Evolutionary conservation across 2,888 invertebrate species (phyloP).

Genomic region (Emmelina monodactyla): DNA sequence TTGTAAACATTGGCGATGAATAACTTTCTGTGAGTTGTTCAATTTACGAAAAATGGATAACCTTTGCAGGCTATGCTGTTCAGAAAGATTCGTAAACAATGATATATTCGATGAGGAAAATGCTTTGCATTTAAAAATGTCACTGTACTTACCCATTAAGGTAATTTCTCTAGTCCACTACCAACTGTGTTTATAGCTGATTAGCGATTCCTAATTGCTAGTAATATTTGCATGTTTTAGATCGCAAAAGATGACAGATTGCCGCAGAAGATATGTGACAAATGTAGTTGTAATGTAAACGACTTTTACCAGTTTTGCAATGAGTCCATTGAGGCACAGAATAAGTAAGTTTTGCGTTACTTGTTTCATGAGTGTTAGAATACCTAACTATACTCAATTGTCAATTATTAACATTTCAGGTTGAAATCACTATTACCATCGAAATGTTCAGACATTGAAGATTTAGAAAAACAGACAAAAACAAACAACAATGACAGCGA

Average conservation of each 20-base stretch:
- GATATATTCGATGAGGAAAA: constrained; percentile 75
- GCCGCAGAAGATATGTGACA: constrained; percentile 76
- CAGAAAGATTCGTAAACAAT: constrained; percentile 66
- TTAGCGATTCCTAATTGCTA: constrained; percentile 11
- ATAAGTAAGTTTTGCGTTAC: constrained; percentile 45
- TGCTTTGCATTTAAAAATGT: constrained; percentile 74
- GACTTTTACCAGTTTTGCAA: constrained; percentile 77
- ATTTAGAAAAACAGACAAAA: too few species aligned
- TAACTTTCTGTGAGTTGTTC: too few species aligned
- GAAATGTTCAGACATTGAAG: too few species aligned
- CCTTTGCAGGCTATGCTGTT: constrained; percentile 54
- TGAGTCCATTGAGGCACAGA: constrained; percentile 71
- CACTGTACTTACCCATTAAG: constrained; percentile 77
- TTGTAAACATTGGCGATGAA: too few species aligned
- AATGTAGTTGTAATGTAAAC: constrained; percentile 75
- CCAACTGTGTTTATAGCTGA: neutral
- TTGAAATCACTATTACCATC: too few species aligned
- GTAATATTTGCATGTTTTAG: constrained; percentile 43
- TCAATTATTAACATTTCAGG: too few species aligned
- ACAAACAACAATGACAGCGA: too few species aligned
- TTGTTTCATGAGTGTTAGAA: neutral
- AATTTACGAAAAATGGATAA: constrained; percentile 52
- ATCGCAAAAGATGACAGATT: constrained; percentile 71
- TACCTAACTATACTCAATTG: too few species aligned
- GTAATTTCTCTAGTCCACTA: constrained; percentile 47